These are phyloP conservation scores for Corythornis madagascariensis DNA, from an alignment of 2,113 vertebrate species.

Conservation along the genomic window DNA sequence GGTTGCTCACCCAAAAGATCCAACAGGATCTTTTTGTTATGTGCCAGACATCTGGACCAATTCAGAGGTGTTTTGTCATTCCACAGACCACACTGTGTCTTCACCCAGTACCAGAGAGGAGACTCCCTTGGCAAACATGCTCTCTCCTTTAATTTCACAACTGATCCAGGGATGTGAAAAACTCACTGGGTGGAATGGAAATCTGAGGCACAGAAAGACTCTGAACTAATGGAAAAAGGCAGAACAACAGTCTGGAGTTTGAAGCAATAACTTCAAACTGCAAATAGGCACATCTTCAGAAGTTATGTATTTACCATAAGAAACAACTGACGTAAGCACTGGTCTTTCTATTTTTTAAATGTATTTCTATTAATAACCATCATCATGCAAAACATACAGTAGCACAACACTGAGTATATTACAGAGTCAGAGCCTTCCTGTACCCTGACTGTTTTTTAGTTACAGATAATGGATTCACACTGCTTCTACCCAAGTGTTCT, in stretches of 20 bases:
- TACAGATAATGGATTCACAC: neutral
- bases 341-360: neutral
- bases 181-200: neutral
- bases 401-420: neutral
- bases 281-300: neutral
- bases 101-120: neutral
- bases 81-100: neutral
- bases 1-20: neutral
- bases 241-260: neutral
- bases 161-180: neutral
- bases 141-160: neutral
- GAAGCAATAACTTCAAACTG: neutral
- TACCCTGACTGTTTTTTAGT: neutral
- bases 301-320: neutral
- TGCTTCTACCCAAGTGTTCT: neutral
- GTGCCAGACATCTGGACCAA: neutral
- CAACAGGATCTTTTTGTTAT: neutral
- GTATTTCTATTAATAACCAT: neutral
- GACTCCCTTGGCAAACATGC: neutral
- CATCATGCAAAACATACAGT: neutral
- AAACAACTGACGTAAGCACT: neutral
- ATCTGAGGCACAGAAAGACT: neutral
- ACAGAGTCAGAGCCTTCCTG: neutral
- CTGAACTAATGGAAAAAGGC: neutral
- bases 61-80: neutral